Conservation (phyloP, 2,113 vertebrate genomes). For the Coturnix japonica region DNA sequence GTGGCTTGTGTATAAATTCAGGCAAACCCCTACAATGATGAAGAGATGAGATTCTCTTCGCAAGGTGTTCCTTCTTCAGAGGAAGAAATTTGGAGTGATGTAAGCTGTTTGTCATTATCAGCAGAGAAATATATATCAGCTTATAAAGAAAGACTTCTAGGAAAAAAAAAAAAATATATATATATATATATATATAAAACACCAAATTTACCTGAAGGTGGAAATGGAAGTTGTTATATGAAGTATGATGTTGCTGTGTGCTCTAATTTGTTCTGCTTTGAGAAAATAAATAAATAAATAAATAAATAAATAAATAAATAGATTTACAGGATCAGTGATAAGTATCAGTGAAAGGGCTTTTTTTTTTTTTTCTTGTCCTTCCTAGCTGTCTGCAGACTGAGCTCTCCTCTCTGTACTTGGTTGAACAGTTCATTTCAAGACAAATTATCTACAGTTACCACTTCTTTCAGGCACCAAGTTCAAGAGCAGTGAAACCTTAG, state of each 20-base stretch:
- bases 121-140: not conserved
- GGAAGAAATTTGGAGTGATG: not conserved
- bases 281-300: not conserved
- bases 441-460: not conserved
- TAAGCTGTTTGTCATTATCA: rapidly evolving
- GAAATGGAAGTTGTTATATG: not conserved
- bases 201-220: not conserved
- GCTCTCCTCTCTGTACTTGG: not conserved
- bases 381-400: not conserved
- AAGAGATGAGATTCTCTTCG: not conserved
- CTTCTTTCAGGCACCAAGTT: not conserved
- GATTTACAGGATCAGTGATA: not conserved
- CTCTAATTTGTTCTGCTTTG: not conserved
- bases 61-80: not conserved
- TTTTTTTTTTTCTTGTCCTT: not conserved
- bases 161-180: too few species aligned
- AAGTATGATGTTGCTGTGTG: not conserved
- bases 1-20: not conserved
- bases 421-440: not conserved
- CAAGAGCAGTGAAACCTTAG: not conserved
- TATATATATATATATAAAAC: too few species aligned
- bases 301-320: too few species aligned
- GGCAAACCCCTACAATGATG: not conserved
- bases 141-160: not conserved
- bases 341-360: not conserved